A percentile compares a stretch with the other conserved stretches of the same genome.
These are phyloP conservation scores for Polia nebulosa DNA, from an alignment of 2,888 invertebrate genomes.

Conservation along the genomic window DNA sequence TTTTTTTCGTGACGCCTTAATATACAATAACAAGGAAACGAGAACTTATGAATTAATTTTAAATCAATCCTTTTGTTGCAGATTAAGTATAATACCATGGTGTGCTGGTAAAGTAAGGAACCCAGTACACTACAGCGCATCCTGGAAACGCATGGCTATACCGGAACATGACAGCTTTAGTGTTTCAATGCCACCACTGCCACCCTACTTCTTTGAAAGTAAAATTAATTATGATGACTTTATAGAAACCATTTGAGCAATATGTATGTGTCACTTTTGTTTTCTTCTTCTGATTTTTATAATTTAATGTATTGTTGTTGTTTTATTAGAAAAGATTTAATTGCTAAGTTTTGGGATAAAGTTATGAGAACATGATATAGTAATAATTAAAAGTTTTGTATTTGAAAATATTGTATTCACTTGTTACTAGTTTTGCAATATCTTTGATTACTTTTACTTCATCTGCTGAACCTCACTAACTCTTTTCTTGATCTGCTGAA, in stretches of 20 bases:
- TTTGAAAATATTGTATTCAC: constrained; percentile 16
- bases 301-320: not conserved
- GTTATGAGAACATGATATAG: not conserved
- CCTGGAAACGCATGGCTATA: constrained; percentile 57
- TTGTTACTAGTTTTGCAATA: not conserved
- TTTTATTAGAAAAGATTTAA: not conserved
- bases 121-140: constrained; percentile 25
- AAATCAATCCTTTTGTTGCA: constrained; percentile 47
- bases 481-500: constrained; percentile 47
- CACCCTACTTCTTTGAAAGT: constrained; percentile 64
- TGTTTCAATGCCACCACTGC: constrained; percentile 61
- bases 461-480: constrained; percentile 35
- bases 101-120: constrained; percentile 40
- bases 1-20: not conserved
- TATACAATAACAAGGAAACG: not conserved
- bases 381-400: constrained; percentile 1
- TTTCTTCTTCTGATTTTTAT: not conserved
- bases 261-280: not conserved
- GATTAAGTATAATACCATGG: constrained; percentile 64
- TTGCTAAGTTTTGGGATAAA: not conserved
- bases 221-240: constrained; percentile 56
- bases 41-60: not conserved
- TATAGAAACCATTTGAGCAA: constrained; percentile 47
- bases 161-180: constrained; percentile 61
- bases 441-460: constrained; percentile 41